A percentile compares a stretch with the other conserved stretches of the same genome.
Evolutionary conservation across 2,113 vertebrate genomes (phyloP).

Genomic region (Circaetus cinerascens): DNA sequence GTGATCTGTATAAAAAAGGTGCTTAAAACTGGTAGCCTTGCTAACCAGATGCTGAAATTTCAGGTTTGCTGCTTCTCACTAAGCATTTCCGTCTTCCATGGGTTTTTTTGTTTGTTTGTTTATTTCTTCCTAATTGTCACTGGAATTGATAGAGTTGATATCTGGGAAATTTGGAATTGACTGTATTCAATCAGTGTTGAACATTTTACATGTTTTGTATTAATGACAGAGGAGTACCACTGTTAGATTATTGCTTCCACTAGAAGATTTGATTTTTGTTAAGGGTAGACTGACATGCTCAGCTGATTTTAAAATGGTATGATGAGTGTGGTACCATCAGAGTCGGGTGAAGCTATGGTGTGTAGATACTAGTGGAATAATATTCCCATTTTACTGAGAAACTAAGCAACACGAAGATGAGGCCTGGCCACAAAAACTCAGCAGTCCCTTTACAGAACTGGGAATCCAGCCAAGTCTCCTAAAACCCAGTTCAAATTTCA

Average conservation of each 20-base stretch:
- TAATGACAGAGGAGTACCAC: background rate
- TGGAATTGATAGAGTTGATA: background rate
- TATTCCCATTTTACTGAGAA: background rate
- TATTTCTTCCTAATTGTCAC: background rate
- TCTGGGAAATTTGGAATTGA: background rate
- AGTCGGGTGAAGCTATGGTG: background rate
- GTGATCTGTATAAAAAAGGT: background rate
- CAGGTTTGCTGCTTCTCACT: background rate
- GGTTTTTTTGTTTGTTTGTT: rapidly evolving
- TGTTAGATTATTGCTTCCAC: background rate
- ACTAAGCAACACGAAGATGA: background rate
- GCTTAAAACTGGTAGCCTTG: background rate
- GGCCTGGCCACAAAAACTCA: background rate
- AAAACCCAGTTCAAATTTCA: background rate
- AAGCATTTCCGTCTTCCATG: background rate
- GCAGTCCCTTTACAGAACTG: background rate
- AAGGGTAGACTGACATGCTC: background rate
- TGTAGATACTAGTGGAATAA: background rate
- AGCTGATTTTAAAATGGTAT: background rate
- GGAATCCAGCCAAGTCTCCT: background rate
- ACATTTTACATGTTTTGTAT: background rate
- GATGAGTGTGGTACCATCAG: background rate
- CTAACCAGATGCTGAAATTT: background rate
- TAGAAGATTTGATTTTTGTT: background rate
- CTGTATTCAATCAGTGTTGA: background rate